Base-by-base conservation (phyloP, 53 echinoderm and acorn worm genomes). In the Holothuria leucospilota region DNA sequence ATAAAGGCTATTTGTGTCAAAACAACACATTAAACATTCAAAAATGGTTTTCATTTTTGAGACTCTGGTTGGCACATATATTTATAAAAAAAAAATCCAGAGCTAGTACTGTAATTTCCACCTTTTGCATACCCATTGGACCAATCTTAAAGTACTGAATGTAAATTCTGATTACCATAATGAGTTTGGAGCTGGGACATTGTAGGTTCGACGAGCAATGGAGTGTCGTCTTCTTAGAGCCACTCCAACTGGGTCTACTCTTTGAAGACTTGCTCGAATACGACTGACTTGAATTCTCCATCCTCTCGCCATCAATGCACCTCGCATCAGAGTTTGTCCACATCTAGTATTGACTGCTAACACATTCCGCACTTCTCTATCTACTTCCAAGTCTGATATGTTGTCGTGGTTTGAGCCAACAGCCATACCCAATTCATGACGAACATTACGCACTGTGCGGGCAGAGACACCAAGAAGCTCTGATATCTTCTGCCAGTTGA, bases 311-410 rank as follows among this genome's bases (percentile, higher is more conserved):
- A 26, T 16, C 27, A 68, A 18, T 13, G 13, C 0, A 14, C 68
- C 68, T 27, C 68, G 30, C 68, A 68, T 68, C 24, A 29, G 68
- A 26, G 68, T 68, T 27, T 68, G 68, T 68, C 68, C 30, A 68
- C 68, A 68, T 16, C 68, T 29, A 29, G 68, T 8, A 27, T 68
- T 29, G 25, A 68, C 13, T 15, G 13, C 25, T 26, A 68, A 68
- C 13, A 68, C 38, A 26, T 68, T 0, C 18, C 68, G 25, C 4
- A 68, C 68, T 27, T 68, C 68, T 27, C 18, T 24, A 38, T 68
- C 68, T 30, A 29, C 15, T 16, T 68, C 68, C 7, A 30, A 29
- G 38, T 68, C 68, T 68, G 68, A 34, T 34, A 68, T 69, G 69
- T 69, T 69, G 13, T 68, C 29, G 10, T 69, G 69, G 69, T 29